These are phyloP conservation scores for Bergia puertoricense DNA, from an alignment of 92 coral and sea anemone species.

Conservation along the genomic window DNA sequence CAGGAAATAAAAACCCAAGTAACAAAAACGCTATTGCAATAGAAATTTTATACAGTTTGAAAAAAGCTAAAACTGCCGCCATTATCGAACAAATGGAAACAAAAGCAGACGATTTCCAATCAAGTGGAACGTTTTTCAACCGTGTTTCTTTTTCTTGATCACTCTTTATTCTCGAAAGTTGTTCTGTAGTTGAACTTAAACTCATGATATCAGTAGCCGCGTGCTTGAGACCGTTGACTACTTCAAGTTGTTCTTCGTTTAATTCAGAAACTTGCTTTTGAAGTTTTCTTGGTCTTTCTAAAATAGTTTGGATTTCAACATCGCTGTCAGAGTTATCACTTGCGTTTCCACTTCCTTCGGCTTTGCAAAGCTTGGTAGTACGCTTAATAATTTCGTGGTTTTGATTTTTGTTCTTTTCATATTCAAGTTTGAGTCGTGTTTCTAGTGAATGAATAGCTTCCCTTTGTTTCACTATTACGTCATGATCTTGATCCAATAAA, in stretches of 20 bases:
- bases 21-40: conserved; percentile 4
- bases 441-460: conserved; percentile 73
- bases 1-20: conserved; percentile 25
- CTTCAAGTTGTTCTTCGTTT: conserved; percentile 63
- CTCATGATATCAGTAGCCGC: conserved; percentile 57
- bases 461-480: conserved; percentile 68
- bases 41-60: conserved; percentile 15
- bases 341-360: conserved; percentile 29
- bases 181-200: background rate
- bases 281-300: conserved; percentile 51
- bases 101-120: conserved; percentile 24
- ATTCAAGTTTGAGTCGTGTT: conserved; percentile 62
- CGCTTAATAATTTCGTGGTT: conserved; percentile 50
- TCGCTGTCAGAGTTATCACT: background rate
- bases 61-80: conserved; percentile 14
- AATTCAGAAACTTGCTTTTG: conserved; percentile 66
- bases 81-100: background rate
- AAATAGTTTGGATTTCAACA: conserved; percentile 14
- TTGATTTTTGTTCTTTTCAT: conserved; percentile 66
- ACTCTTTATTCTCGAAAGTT: background rate
- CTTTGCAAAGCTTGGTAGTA: conserved; percentile 50
- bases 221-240: conserved; percentile 61
- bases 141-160: background rate
- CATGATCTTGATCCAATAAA: conserved; percentile 69
- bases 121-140: background rate